Evolutionary conservation across 2,797 vertebrate genomes (phyloP), one percentile per base, ranked within the genome.

Genomic region (Hozukius guyotensis): DNA sequence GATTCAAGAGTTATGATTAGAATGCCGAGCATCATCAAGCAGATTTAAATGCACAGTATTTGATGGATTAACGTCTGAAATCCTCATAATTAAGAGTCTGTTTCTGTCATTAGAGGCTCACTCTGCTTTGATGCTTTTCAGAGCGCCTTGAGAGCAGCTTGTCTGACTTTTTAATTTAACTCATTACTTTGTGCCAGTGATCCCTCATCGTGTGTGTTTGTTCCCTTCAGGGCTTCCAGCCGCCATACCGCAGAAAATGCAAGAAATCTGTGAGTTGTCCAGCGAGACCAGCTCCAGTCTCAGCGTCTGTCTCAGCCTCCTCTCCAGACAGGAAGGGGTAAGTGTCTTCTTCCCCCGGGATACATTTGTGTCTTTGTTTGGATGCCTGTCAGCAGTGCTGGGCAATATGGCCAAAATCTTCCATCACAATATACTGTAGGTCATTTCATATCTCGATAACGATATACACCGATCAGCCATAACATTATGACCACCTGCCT

Each of bases 241-340:
- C 34, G 62, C 84, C 1, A 72, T 97, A 12, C 83, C 97, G 67
- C 96, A 97, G 86, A 97, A 97, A 93, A 94, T 97, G 67, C 95
- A 96, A 78, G 95, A 95, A 20, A 95, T 98, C 82, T 96, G 96
- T 42, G 96, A 97, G 85, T 86, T 97, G 72, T 98, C 98, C 70
- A 94, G 94, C 61, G 94, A 97, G 88, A 97, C 97, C 20, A 96
- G 94, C 67, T 94, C 94, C 66, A 95, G 94, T 61, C 90, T 99
- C 77, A 92, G 87, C 14, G 89, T 96, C 75, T 99, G 98, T 84
- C 95, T 99, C 75, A 90, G 93, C 74, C 93, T 98, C 46, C 96
- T 98, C 90, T 96, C 95, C 84, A 97, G 90, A 83, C 97, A 97
- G 84, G 96, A 99, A 87, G 96, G 94, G 96, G 98, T 99, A 93